Base-by-base conservation (phyloP, 2,888 invertebrate species). In the Eupithecia insigniata region DNA sequence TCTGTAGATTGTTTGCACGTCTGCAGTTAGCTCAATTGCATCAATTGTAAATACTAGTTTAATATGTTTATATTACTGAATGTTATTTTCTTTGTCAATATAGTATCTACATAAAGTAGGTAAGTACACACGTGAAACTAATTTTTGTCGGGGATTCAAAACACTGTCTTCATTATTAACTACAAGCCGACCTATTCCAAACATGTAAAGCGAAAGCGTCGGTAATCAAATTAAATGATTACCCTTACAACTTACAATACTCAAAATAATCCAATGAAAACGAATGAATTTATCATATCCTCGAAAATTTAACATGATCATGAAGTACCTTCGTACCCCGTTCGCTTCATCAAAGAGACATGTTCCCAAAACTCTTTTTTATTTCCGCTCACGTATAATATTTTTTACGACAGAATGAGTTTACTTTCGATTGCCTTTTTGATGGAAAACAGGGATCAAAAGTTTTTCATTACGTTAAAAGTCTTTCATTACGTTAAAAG, bases 331-430 rank as follows among this genome's bases (percentile, higher is more conserved):
- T 60, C 36, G 16, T 61, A 68, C 72, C 70, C 64, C 68, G 39
- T 65, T 66, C 70, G 67, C 64, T 70, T 73, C 67, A 70, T 70
- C 70, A 68, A 70, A 70, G 68, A 68, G 60, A 70, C 73, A 67
- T 73, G 67, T 65, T 69, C 69, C 36, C 65, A 22, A 70, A 73
- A 70, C 67, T 61, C 58, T 36, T 32, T 73, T 71, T 74, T 74
- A 71, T 74, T 74, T 71, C 68, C 69, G 28, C 71, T 61, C 74
- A 69, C 70, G 74, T 74, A 60, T 66, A 66, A 71, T 68, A 73
- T 74, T 70, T 73, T 55, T 74, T 69, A 69, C 26, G 66, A 58
- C 22, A 39, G 71, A 68, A 69, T 66, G 74, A 71, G 55, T 73
- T 73, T 66, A 61, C 65, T 68, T 70, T 73, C 70, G 73, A 73